A percentile compares a stretch with the other conserved stretches of the same genome.
Conservation (phyloP, 1,140 invertebrate genomes). For the Drosophila orosa region DNA sequence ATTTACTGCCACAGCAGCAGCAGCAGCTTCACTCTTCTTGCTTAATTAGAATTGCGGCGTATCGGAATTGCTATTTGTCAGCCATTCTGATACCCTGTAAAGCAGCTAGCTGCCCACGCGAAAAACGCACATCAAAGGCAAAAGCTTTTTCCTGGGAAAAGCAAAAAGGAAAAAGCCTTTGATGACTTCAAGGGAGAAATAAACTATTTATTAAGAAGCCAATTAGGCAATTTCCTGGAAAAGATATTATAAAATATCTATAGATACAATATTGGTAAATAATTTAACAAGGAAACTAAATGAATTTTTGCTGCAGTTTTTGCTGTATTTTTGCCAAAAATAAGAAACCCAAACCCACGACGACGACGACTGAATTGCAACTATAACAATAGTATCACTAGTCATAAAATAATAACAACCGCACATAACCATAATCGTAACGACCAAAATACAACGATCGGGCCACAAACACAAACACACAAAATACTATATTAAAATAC, state of each 20-base stretch:
- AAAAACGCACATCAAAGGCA: slow-evolving; percentile 1
- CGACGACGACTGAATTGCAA: slow-evolving; percentile 54
- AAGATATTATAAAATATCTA: too few relatives aligned
- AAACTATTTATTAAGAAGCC: background rate
- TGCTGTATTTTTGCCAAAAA: slow-evolving; percentile 20
- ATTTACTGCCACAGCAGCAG: slow-evolving; percentile 5
- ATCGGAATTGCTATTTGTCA: slow-evolving; percentile 22
- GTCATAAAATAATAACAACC: slow-evolving; percentile 34
- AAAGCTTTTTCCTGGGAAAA: background rate
- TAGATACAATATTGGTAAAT: too few relatives aligned
- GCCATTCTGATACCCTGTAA: slow-evolving; percentile 19
- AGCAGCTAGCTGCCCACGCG: background rate
- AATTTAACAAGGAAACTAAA: slow-evolving; percentile 4
- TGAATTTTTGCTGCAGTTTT: slow-evolving; percentile 45
- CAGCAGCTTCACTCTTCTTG: slow-evolving; percentile 2
- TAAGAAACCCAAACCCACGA: slow-evolving; percentile 8
- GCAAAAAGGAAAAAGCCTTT: background rate
- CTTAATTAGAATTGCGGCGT: slow-evolving; percentile 25
- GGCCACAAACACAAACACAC: background rate
- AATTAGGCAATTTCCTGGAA: background rate
- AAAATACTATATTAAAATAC: background rate
- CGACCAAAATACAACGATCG: slow-evolving; percentile 31
- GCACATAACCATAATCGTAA: slow-evolving; percentile 29
- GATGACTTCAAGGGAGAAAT: background rate
- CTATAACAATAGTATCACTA: slow-evolving; percentile 27